Base-by-base conservation (phyloP, 2,888 invertebrate genomes). In the Agrochola macilenta region DNA sequence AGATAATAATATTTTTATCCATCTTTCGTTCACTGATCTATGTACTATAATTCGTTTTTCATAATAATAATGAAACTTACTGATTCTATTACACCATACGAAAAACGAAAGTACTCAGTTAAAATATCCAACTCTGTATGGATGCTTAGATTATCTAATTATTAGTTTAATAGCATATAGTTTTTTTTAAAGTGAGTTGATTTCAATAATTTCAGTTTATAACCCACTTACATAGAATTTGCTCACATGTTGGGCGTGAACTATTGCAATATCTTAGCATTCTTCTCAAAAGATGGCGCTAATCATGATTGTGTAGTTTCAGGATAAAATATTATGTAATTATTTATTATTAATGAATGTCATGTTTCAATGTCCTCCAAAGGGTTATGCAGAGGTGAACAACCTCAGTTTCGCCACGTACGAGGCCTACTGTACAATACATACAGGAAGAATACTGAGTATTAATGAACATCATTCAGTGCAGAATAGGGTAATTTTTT, bases 251-350 rank as follows among this genome's bases (percentile, higher is more conserved):
- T 76, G 83, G 84, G 80, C 68, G 83, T 79, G 63, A 78, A 63
- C 76, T 63, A 76, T 64, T 71, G 30, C 60, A 49, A 68, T 57
- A 76, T 60, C 35, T 80, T 74, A 26, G 43, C 69, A 77, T 81
- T 69, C 73, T 83, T 75, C 39, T 79, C 74, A 65, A 70, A 54
- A 87, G 82, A 82, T 85, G 86, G 88, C 89, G 89, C 88, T 82
- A 60, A 61, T 77, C 72, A 69, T 26, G 60, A 68, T 63, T 65
- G 46, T 52, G 61, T 69, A 66, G 49, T 61, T 35, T 52, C 26
- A 26, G 30, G 43, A 26, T 79, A 78, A 23, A 52, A 52, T 49
- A 78, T 57, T 70, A 79, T 80, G 39, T 74, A 68, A 79, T 79
- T 68, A 49, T 12, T 79, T 63, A 35, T 12, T 66, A 57, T 7